phyloP scores from a whole-genome alignment of 2,113 vertebrate species.

The Salvelinus alpinus region DNA sequence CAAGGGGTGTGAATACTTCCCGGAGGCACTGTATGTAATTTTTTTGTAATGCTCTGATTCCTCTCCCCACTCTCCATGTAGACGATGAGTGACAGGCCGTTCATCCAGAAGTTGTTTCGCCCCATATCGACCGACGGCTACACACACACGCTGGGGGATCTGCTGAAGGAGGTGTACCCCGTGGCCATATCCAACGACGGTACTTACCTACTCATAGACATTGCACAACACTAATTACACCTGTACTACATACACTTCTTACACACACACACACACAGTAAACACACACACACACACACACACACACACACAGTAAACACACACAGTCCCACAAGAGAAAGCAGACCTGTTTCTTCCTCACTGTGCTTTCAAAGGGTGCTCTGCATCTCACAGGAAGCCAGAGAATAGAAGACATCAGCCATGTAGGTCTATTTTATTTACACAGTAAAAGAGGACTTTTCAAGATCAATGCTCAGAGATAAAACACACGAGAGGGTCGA shows the following conservation, averaged over 20 bases:
- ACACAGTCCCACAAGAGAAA: not conserved
- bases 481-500: not conserved
- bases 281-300: constrained; percentile 7
- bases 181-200: constrained; percentile 82
- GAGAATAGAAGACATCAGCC: not conserved
- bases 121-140: constrained; percentile 86
- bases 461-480: constrained; percentile 39
- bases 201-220: constrained; percentile 57
- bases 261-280: constrained; percentile 21
- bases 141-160: constrained; percentile 85
- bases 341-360: not conserved
- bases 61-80: constrained; percentile 52
- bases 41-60: not conserved
- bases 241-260: not conserved
- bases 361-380: not conserved
- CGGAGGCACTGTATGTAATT: not conserved
- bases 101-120: constrained; percentile 95
- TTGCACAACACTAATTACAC: not conserved
- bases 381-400: constrained; percentile 11
- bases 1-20: too few relatives aligned
- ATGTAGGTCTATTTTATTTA: constrained; percentile 27
- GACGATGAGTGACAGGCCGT: constrained; percentile 88
- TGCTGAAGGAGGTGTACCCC: constrained; percentile 89
- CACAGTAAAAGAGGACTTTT: constrained; percentile 21
- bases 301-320: not conserved